Conservation (phyloP, 2,113 vertebrate genomes). For the Xiphophorus maculatus region DNA sequence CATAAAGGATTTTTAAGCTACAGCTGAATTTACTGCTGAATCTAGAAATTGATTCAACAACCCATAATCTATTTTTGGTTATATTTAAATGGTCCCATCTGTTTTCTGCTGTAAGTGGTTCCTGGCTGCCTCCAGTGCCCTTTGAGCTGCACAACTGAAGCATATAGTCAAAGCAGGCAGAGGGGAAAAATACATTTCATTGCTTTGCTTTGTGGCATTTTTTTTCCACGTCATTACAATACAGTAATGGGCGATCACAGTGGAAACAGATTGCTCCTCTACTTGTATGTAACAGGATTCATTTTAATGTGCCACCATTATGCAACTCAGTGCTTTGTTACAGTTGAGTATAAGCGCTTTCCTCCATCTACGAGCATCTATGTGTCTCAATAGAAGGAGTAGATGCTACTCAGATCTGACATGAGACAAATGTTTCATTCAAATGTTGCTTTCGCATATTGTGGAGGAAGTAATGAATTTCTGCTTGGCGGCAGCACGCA, state of each 20-base stretch:
- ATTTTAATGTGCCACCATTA: constrained; percentile 75
- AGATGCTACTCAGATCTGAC: constrained; percentile 90
- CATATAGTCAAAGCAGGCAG: constrained; percentile 33
- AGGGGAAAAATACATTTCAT: constrained; percentile 67
- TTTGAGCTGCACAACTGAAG: constrained; percentile 20
- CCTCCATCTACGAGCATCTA: constrained; percentile 41
- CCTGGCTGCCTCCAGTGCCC: constrained; percentile 9
- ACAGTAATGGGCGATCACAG: constrained; percentile 68
- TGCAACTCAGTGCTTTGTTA: constrained; percentile 71
- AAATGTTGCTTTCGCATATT: constrained; percentile 98
- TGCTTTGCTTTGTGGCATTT: constrained; percentile 64
- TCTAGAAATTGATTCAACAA: constrained; percentile 4
- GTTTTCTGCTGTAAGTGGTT: constrained; percentile 11
- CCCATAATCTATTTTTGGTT: neutral
- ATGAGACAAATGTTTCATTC: constrained; percentile 99
- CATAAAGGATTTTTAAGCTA: constrained; percentile 8
- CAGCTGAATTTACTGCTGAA: constrained; percentile 15
- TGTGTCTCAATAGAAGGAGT: constrained; percentile 71
- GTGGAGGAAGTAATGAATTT: constrained; percentile 96
- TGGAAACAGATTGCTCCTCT: constrained; percentile 75
- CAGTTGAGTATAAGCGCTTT: constrained; percentile 57
- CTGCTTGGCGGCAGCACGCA: constrained; percentile 75
- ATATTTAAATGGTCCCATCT: constrained; percentile 13
- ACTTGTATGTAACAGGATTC: constrained; percentile 73
- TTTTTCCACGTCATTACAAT: constrained; percentile 62